These are phyloP conservation scores for Triplophysa siluroides DNA, from an alignment of 2,113 vertebrate species.

Conservation along the genomic window DNA sequence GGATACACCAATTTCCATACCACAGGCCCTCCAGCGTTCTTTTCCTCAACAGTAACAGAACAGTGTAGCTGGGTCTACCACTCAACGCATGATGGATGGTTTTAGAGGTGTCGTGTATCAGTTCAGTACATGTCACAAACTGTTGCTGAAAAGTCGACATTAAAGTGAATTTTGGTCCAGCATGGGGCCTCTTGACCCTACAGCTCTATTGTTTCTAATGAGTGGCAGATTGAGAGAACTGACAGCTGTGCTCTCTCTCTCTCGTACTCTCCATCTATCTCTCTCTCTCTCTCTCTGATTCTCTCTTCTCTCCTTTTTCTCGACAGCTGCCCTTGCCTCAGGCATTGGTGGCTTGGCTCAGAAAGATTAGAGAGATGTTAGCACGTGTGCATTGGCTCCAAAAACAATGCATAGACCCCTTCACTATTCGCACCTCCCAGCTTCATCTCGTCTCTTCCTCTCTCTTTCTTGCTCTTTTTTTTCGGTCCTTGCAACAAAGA, in stretches of 20 bases:
- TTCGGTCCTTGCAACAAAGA: slow-evolving; percentile 24
- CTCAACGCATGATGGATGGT: neutral
- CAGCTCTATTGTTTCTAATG: slow-evolving; percentile 63
- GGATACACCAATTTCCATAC: slow-evolving; percentile 3
- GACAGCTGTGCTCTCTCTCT: slow-evolving; percentile 54
- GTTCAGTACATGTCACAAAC: slow-evolving; percentile 87
- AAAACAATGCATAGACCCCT: slow-evolving; percentile 20
- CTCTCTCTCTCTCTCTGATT: slow-evolving; percentile 53
- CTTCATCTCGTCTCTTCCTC: slow-evolving; percentile 24
- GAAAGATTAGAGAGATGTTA: slow-evolving; percentile 36
- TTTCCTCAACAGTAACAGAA: neutral
- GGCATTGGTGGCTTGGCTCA: slow-evolving; percentile 7
- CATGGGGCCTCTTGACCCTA: slow-evolving; percentile 46
- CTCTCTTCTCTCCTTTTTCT: slow-evolving; percentile 24
- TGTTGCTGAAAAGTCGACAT: slow-evolving; percentile 82
- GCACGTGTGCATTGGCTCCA: slow-evolving; percentile 29
- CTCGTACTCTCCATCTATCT: slow-evolving; percentile 60
- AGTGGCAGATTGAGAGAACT: slow-evolving; percentile 82
- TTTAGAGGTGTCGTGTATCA: slow-evolving; percentile 70
- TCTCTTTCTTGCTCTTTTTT: slow-evolving; percentile 8
- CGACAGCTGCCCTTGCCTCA: slow-evolving; percentile 41
- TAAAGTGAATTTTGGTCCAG: slow-evolving; percentile 67
- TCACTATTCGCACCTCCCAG: neutral
- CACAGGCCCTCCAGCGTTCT: neutral
- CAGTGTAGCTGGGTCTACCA: neutral